Percentiles rank a stretch among this genome's conserved stretches.
phyloP scores from a whole-genome alignment of 2,113 vertebrate species.

The Albula glossodonta region DNA sequence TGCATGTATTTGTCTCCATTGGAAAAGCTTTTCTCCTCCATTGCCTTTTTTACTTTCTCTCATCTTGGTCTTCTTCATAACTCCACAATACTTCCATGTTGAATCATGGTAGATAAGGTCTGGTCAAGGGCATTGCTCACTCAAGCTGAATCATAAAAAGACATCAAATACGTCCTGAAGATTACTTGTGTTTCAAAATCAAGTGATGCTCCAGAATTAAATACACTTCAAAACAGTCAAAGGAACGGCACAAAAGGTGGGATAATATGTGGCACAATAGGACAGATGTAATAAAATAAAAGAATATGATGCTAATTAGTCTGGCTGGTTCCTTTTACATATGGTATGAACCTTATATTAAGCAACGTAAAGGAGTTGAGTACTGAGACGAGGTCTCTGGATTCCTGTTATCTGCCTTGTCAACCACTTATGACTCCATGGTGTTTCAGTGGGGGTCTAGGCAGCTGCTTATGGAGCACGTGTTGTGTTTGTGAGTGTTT shows the following conservation, averaged over 20 bases:
- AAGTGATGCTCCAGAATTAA: not conserved
- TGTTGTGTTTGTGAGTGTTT: no score
- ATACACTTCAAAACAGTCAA: not conserved
- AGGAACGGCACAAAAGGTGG: not conserved
- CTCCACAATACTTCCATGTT: not conserved
- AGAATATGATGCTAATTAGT: not conserved
- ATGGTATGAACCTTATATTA: not conserved
- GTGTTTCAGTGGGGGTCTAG: not conserved
- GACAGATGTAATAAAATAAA: not conserved
- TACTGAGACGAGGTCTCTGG: not conserved
- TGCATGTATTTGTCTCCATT: constrained; percentile 9
- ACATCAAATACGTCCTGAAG: not conserved
- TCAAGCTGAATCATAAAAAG: not conserved
- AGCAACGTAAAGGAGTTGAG: not conserved
- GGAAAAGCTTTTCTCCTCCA: not conserved
- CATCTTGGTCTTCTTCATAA: not conserved
- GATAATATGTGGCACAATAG: not conserved
- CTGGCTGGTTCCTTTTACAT: not conserved
- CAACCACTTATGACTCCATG: not conserved
- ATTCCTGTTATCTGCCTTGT: not conserved
- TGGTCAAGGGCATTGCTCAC: not conserved
- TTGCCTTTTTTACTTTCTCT: constrained; percentile 17
- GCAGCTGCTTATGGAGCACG: not conserved
- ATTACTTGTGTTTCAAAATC: not conserved
- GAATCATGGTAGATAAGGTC: not conserved